These are phyloP conservation scores for Erpetoichthys calabaricus DNA, from an alignment of 2,797 vertebrate species.

Conservation along the genomic window DNA sequence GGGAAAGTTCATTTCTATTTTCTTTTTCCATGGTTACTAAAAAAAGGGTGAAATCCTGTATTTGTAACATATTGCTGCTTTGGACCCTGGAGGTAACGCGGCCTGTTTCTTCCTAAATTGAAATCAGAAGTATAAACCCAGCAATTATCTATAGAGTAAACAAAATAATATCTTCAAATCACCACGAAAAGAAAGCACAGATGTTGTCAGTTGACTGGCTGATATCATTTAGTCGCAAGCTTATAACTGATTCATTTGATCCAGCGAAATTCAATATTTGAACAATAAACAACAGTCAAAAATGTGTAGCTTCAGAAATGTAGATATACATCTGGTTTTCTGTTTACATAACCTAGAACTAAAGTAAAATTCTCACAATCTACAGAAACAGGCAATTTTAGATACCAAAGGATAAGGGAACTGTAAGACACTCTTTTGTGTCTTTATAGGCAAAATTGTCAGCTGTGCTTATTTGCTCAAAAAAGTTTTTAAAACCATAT, in stretches of 20 bases:
- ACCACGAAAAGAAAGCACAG: constrained; percentile 39
- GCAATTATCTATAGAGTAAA: constrained; percentile 52
- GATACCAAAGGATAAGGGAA: constrained; percentile 12
- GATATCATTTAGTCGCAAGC: constrained; percentile 39
- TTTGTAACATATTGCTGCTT: constrained; percentile 69
- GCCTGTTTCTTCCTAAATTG: constrained; percentile 63
- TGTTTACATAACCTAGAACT: constrained; percentile 26
- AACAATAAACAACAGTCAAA: constrained; percentile 28
- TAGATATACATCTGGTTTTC: constrained; percentile 20
- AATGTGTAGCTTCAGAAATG: constrained; percentile 22
- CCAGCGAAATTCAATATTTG: constrained; percentile 31
- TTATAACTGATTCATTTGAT: constrained; percentile 44
- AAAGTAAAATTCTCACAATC: constrained; percentile 26
- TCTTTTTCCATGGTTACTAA: constrained; percentile 84
- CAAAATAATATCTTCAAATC: constrained; percentile 41
- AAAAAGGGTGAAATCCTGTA: constrained; percentile 50
- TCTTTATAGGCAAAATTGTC: too few species aligned
- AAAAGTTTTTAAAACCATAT: too few species aligned
- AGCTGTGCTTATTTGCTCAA: too few species aligned
- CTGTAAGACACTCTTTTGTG: too few species aligned
- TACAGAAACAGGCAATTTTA: constrained; percentile 25
- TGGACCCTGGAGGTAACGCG: constrained; percentile 46
- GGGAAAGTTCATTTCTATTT: constrained; percentile 97
- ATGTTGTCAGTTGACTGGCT: constrained; percentile 34
- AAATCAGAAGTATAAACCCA: constrained; percentile 60